Evolutionary conservation across 2,797 vertebrate genomes (phyloP), one percentile per base, ranked within the genome.

Genomic region (Leptoclinus maculatus): DNA sequence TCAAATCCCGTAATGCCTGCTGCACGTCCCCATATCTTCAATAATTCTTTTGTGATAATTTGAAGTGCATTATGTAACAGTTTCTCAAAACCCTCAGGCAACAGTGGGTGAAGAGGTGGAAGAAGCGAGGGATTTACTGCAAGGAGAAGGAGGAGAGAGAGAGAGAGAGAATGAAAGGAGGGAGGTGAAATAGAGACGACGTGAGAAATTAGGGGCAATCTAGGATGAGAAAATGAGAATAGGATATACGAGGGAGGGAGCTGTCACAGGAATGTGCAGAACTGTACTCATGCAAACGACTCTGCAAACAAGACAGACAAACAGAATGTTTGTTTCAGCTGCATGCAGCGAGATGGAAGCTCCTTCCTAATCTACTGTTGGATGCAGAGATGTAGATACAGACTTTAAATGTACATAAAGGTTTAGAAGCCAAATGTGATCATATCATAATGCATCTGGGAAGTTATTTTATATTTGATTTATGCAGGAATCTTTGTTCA

Each of bases 1-100:
- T 87, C 84, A 70, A 84, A 87, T 80, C 71, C 81, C 29, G 14
- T 74, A 65, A 75, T 21, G 77, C 71, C 66, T 45, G 72, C 74
- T 58, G 60, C 83, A 83, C 82, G 79, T 79, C 66, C 54, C 63
- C 45, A 2, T 84, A 90, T 93, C 78, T 87, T 84, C 88, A 79
- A 93, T 84, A 62, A 83, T 90, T 86, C 84, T 77, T 72, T 86
- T 87, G 83, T 88, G 85, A 93, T 93, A 63, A 92, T 92, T 91
- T 89, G 79, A 92, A 91, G 84, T 85, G 80, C 78, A 84, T 91
- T 94, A 93, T 84, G 89, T 93, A 94, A 94, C 82, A 67, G 78
- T 79, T 93, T 87, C 83, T 81, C 66, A 83, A 88, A 88, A 87
- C 85, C 91, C 85, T 80, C 70, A 62, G 87, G 90, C 87, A 69